Evolutionary conservation across 2,888 invertebrate species (phyloP).

Genomic region (Linhomoeus sp.): DNA sequence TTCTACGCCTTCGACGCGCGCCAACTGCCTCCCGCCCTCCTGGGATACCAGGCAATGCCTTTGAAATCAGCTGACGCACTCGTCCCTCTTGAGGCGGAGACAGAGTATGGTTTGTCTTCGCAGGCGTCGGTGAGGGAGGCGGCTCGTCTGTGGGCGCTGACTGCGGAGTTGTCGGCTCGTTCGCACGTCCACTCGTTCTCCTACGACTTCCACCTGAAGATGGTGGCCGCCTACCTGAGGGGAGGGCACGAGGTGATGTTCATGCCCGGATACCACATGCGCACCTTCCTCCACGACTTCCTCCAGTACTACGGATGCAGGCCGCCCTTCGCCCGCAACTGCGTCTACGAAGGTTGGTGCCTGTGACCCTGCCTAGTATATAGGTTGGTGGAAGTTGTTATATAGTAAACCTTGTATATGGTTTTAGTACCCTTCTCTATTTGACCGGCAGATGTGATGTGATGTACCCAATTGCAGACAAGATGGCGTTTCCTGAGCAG

Average conservation of each 20-base stretch:
- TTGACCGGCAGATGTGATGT: no score
- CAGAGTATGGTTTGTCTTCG: not conserved
- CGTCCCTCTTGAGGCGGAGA: not conserved
- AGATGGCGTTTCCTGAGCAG: slow-evolving; percentile 39
- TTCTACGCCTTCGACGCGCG: slow-evolving; percentile 46
- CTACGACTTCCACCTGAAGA: slow-evolving; percentile 22
- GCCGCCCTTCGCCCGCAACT: slow-evolving; percentile 52
- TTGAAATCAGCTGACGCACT: not conserved
- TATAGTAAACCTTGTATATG: no score
- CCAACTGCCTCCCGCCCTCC: slow-evolving; percentile 33
- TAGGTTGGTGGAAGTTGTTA: no score
- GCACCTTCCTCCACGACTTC: slow-evolving; percentile 53
- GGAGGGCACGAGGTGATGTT: slow-evolving; percentile 17
- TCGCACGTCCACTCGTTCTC: slow-evolving; percentile 24
- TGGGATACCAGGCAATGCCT: not conserved
- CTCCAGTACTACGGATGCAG: slow-evolving; percentile 53
- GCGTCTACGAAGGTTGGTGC: slow-evolving; percentile 43
- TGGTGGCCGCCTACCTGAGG: slow-evolving; percentile 11
- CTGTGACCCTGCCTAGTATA: no score
- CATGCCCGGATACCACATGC: slow-evolving; percentile 44
- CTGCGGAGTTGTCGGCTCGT: not conserved
- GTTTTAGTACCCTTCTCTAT: no score
- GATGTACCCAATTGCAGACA: slow-evolving; percentile 33
- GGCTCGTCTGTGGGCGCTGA: not conserved
- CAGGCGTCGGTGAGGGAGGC: not conserved